These are phyloP conservation scores for Malacoctenus gilli DNA, from an alignment of 2,797 vertebrate genomes.

Conservation along the genomic window DNA sequence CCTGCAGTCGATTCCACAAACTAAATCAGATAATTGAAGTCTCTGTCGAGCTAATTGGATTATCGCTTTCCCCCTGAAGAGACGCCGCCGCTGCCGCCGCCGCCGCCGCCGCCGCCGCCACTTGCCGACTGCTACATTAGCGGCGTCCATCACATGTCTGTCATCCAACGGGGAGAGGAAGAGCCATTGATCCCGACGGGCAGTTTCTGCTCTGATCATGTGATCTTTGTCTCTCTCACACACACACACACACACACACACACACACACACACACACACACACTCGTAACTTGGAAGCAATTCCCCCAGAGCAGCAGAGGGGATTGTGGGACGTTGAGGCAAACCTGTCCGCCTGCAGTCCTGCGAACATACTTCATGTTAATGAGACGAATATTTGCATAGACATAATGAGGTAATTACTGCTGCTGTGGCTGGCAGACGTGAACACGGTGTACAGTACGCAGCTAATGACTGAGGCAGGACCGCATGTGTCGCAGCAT, in stretches of 20 bases:
- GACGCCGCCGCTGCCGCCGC: too few species aligned
- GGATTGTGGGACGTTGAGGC: too few species aligned
- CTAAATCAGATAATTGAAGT: slow-evolving; percentile 88
- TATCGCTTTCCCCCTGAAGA: slow-evolving; percentile 84
- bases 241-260: too few species aligned
- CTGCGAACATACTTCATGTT: slow-evolving; percentile 82
- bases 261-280: too few species aligned
- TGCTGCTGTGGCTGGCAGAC: slow-evolving; percentile 89
- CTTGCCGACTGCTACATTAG: slow-evolving; percentile 70
- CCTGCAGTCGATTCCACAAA: slow-evolving; percentile 82
- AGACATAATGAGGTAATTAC: slow-evolving; percentile 92
- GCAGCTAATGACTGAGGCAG: slow-evolving; percentile 76
- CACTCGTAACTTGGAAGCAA: too few species aligned
- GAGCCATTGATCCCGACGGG: too few species aligned
- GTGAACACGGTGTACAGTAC: slow-evolving; percentile 83
- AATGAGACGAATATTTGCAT: slow-evolving; percentile 89
- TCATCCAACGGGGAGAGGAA: slow-evolving; percentile 53
- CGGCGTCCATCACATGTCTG: slow-evolving; percentile 71
- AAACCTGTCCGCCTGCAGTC: too few species aligned
- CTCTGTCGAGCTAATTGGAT: slow-evolving; percentile 85
- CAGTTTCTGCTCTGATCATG: too few species aligned
- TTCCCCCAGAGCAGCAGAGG: too few species aligned
- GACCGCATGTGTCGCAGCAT: slow-evolving; percentile 74
- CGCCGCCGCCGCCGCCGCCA: slow-evolving; percentile 42
- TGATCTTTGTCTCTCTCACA: too few species aligned